Evolutionary conservation across 2,888 invertebrate genomes (phyloP), one percentile per base, ranked within the genome.

Genomic region (Pristionchus maxplancki): DNA sequence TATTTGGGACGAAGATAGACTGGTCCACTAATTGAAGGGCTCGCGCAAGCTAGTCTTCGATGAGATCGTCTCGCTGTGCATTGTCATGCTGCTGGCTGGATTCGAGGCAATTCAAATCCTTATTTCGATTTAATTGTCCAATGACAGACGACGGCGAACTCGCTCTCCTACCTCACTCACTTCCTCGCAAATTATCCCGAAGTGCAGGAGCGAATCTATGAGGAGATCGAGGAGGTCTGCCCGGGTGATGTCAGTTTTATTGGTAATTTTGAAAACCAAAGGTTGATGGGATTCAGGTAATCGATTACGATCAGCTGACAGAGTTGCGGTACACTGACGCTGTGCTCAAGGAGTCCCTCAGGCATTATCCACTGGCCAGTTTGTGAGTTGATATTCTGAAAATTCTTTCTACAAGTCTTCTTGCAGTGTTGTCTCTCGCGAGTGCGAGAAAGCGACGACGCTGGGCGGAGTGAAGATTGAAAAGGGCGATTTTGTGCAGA

Each of bases 41-140:
- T n/a, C n/a, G n/a, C n/a, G n/a, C n/a, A n/a, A n/a, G n/a, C n/a
- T n/a, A n/a, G n/a, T n/a, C n/a, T n/a, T n/a, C n/a, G n/a, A n/a
- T n/a, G n/a, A n/a, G n/a, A n/a, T n/a, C n/a, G n/a, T n/a, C n/a
- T n/a, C n/a, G n/a, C n/a, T n/a, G n/a, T n/a, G n/a, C n/a, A n/a
- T n/a, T n/a, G n/a, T n/a, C n/a, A n/a, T n/a, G n/a, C n/a, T n/a
- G n/a, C 82, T 93, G 0, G 94, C 94, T 58, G 94, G 93, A n/a
- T 94, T 92, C 87, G 93, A 96, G 91, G 96, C 96, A 0, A 96
- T 96, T 0, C 95, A 1, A 28, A 64, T 62, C 13, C 78, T 84
- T 20, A 50, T 11, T n/a, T 28, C 20, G 28, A 17, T 53, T n/a
- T 15, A 20, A 28, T 2, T 53, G 3, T 9, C n/a, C 34, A 15